Evolutionary conservation across 2,113 vertebrate genomes (phyloP).

Genomic region (human): DNA sequence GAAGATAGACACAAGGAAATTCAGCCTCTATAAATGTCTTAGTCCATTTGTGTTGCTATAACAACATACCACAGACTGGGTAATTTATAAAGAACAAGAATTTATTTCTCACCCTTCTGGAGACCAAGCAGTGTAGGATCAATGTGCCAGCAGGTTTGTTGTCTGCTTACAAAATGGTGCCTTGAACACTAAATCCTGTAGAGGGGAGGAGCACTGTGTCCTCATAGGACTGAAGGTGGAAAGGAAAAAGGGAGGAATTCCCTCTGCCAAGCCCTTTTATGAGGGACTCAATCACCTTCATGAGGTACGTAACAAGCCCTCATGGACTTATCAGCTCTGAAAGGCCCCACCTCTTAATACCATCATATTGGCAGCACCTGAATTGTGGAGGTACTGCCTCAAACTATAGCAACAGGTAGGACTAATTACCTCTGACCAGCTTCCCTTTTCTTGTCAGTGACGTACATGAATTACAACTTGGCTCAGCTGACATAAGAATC

Average conservation of each 20-base stretch:
- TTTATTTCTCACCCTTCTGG: not conserved
- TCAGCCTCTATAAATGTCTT: too few species aligned
- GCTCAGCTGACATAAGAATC: not conserved
- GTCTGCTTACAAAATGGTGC: not conserved
- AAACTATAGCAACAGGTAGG: not conserved
- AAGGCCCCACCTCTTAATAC: not conserved
- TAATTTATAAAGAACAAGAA: not conserved
- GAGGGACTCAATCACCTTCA: not conserved
- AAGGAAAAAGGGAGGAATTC: not conserved
- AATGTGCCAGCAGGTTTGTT: not conserved
- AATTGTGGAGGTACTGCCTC: not conserved
- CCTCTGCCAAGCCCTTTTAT: not conserved
- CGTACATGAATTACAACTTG: not conserved
- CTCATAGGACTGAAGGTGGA: not conserved
- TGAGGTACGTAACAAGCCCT: accelerated
- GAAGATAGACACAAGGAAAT: not conserved
- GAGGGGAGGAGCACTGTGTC: too few species aligned
- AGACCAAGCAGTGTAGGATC: too few species aligned
- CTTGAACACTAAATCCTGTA: not conserved
- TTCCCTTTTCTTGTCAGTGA: not conserved
- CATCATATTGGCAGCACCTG: not conserved
- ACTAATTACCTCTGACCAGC: not conserved
- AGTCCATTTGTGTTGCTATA: not conserved
- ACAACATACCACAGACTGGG: not conserved
- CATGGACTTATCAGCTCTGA: too few species aligned